These are phyloP conservation scores for Sylvia borin DNA, from an alignment of 2,797 vertebrate species.

Conservation along the genomic window DNA sequence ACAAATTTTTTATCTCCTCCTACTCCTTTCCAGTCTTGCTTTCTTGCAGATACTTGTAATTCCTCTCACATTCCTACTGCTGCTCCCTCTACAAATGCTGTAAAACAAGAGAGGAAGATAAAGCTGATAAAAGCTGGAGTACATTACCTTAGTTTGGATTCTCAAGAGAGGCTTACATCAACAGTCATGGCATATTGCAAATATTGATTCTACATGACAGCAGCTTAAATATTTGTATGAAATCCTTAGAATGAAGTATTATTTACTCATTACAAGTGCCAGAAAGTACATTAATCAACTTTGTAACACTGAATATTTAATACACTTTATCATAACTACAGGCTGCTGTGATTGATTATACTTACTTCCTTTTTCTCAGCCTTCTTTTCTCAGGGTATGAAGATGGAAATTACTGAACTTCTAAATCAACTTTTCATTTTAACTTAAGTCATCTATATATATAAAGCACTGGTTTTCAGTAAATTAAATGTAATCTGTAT, in stretches of 20 bases:
- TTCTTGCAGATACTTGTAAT: slow-evolving; percentile 61
- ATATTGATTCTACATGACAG: neutral
- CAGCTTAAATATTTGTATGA: neutral
- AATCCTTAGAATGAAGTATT: neutral
- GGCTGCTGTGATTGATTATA: neutral
- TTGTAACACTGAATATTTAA: neutral
- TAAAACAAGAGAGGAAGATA: neutral
- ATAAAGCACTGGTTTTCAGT: neutral
- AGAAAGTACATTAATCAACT: neutral
- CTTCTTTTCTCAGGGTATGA: neutral
- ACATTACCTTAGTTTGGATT: neutral
- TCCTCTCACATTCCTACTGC: slow-evolving; percentile 42
- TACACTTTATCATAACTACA: neutral
- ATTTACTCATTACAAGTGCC: neutral
- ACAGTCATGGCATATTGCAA: neutral
- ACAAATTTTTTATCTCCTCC: slow-evolving; percentile 10
- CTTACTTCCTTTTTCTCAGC: neutral
- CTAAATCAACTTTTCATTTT: neutral
- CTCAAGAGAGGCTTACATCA: neutral
- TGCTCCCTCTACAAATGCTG: slow-evolving; percentile 4
- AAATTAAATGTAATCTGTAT: neutral
- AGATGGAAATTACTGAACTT: neutral
- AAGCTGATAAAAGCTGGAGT: neutral
- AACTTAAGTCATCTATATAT: neutral
- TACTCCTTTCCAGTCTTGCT: slow-evolving; percentile 22